Conservation (phyloP, 2,113 vertebrate genomes). For the Hyperoodon ampullatus region DNA sequence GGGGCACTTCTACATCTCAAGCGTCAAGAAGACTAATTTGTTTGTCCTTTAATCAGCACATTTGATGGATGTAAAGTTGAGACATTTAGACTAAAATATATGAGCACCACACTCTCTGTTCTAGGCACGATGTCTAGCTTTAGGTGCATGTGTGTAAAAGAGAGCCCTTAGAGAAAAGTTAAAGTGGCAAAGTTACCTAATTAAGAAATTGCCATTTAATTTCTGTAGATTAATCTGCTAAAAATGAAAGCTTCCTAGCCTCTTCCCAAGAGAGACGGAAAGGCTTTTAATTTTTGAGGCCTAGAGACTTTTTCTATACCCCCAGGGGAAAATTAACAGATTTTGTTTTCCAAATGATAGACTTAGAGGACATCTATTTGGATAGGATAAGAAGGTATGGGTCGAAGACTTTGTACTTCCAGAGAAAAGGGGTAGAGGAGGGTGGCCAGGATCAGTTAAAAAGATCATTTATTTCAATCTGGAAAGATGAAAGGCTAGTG, state of each 20-base stretch:
- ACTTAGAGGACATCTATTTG: background rate
- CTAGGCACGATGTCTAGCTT: background rate
- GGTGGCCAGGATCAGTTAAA: background rate
- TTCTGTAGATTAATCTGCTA: background rate
- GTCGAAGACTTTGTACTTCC: background rate
- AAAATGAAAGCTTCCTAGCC: background rate
- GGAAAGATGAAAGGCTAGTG: background rate
- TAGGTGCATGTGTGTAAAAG: background rate
- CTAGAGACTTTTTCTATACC: background rate
- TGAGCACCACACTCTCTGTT: background rate
- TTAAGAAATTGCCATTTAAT: background rate
- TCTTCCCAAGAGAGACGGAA: background rate
- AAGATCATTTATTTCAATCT: background rate
- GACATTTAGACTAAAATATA: background rate
- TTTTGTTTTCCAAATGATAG: background rate
- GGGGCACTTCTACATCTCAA: background rate
- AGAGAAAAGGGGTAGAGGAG: background rate
- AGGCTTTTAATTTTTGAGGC: background rate
- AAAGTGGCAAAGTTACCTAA: background rate
- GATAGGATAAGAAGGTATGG: background rate
- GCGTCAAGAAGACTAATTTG: background rate
- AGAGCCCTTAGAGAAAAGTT: background rate
- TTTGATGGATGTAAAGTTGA: background rate
- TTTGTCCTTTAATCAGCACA: background rate
- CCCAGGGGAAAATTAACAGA: background rate